Conservation (phyloP, 2,113 vertebrate species). For the Cyprinodon brontotheroides region DNA sequence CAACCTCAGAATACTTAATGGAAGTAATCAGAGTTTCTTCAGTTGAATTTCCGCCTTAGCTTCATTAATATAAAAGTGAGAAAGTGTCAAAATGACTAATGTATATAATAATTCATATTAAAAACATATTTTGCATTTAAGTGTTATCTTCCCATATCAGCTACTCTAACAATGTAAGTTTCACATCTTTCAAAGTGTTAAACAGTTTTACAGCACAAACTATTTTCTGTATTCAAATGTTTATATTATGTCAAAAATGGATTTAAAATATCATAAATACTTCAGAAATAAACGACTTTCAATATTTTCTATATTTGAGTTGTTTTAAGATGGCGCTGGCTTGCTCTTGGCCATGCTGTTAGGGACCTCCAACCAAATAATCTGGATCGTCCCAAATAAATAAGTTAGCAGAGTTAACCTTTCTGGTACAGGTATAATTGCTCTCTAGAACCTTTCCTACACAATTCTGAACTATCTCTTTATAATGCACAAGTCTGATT, state of each 20-base stretch:
- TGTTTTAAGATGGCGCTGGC: neutral
- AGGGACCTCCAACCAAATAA: neutral
- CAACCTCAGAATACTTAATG: too few species aligned
- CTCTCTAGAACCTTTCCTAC: neutral
- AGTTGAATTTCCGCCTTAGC: too few species aligned
- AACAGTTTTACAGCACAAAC: neutral
- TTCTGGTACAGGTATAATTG: neutral
- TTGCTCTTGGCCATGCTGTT: neutral
- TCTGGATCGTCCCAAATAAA: too few species aligned
- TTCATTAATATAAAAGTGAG: neutral
- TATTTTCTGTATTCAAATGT: neutral
- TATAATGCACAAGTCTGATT: conserved; percentile 48
- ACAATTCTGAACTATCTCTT: conserved; percentile 4
- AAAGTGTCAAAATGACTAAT: neutral
- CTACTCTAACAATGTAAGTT: neutral
- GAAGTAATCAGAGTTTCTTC: too few species aligned
- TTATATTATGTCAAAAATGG: neutral
- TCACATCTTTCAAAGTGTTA: neutral
- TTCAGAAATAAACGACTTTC: neutral
- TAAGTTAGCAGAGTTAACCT: neutral
- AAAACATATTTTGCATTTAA: neutral
- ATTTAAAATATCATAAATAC: neutral
- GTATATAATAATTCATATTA: too few species aligned
- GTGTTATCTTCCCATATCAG: neutral
- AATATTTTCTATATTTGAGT: neutral